Conservation (phyloP, 2,888 invertebrate species). For the Hirtodrosophila histrioides region DNA sequence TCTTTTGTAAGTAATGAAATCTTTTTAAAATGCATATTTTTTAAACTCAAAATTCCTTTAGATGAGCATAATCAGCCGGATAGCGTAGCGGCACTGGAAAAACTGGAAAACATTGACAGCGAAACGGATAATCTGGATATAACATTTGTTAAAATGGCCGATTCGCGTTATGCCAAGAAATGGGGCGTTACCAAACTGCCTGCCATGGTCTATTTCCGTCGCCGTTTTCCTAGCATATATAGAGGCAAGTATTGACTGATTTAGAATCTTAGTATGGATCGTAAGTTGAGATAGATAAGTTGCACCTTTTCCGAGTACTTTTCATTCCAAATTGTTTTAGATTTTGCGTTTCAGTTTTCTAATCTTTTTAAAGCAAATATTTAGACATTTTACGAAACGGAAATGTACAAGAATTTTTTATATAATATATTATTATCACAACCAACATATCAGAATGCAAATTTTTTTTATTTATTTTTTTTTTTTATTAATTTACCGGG, state of each 20-base stretch:
- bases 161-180: conserved; percentile 94
- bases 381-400: too few species aligned
- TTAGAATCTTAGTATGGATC: too few species aligned
- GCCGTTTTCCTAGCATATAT: conserved; percentile 96
- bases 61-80: conserved; percentile 92
- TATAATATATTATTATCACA: too few species aligned
- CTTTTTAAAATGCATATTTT: not conserved
- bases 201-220: conserved; percentile 95
- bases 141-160: conserved; percentile 97
- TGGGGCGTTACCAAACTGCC: conserved; percentile 97
- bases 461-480: too few species aligned
- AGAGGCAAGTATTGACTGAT: conserved; percentile 87
- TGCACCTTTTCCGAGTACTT: too few species aligned
- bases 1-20: conserved; percentile 91
- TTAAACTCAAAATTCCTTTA: conserved; percentile 77
- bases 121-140: conserved; percentile 97
- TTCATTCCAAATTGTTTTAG: too few species aligned
- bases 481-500: too few species aligned
- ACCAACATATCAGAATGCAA: too few species aligned
- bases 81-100: conserved; percentile 92
- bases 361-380: too few species aligned
- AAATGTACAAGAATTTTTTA: too few species aligned
- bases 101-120: conserved; percentile 96
- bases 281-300: too few species aligned
- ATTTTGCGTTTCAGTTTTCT: too few species aligned